These are phyloP conservation scores for Trinorchestia longiramus DNA, from an alignment of 1,140 invertebrate genomes.

Conservation along the genomic window DNA sequence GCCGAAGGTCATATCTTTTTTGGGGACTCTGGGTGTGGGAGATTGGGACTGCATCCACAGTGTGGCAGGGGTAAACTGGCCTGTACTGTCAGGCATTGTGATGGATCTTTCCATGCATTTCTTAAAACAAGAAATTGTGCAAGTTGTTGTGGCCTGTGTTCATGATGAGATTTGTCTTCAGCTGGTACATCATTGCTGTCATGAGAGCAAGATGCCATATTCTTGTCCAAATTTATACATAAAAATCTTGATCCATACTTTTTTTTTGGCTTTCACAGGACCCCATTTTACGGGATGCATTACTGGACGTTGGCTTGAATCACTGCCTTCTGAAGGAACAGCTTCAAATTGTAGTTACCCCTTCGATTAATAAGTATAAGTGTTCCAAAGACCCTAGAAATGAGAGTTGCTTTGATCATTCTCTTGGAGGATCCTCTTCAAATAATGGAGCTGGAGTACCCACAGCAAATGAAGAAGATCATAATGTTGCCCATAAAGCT, in stretches of 20 bases:
- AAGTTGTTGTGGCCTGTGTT: too few species aligned
- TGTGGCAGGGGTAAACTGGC: too few species aligned
- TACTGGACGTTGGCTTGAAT: slow-evolving; percentile 82
- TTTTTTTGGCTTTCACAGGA: slow-evolving; percentile 64
- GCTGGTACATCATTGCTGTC: too few species aligned
- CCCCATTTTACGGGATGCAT: slow-evolving; percentile 75
- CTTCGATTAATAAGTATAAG: slow-evolving; percentile 71
- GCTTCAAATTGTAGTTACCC: slow-evolving; percentile 80
- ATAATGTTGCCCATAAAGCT: not conserved
- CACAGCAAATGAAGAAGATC: not conserved
- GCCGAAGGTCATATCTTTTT: too few species aligned
- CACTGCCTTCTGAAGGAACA: slow-evolving; percentile 80
- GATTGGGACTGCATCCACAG: too few species aligned
- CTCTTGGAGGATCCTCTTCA: not conserved
- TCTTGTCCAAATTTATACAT: not conserved
- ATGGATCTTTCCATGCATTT: too few species aligned
- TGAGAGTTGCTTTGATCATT: not conserved
- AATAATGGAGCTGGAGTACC: not conserved
- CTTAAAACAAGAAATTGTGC: too few species aligned
- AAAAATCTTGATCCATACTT: not conserved
- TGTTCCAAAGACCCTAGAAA: slow-evolving; percentile 18
- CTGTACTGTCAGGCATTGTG: too few species aligned
- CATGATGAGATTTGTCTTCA: too few species aligned
- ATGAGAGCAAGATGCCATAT: too few species aligned
- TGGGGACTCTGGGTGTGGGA: too few species aligned